phyloP scores from a whole-genome alignment of 2,797 vertebrate species.

The Periophthalmus magnuspinnatus region DNA sequence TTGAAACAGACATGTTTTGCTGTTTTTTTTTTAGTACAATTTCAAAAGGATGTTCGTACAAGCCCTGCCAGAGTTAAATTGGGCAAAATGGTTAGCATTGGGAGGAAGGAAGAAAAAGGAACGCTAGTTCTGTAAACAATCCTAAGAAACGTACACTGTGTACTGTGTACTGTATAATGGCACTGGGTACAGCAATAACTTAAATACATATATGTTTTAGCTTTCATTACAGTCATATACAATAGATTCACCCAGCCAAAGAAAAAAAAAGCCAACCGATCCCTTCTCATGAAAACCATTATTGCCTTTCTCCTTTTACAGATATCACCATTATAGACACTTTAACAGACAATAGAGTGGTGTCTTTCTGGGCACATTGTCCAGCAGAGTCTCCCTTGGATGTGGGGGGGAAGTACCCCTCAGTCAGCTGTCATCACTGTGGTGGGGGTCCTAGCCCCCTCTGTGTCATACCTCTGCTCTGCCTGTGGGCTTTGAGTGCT shows the following conservation, averaged over 20 bases:
- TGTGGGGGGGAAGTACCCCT: not conserved
- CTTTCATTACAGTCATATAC: not conserved
- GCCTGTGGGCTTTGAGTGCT: not conserved
- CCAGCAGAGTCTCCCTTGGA: not conserved
- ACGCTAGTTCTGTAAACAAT: conserved; percentile 1
- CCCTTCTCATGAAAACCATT: not conserved
- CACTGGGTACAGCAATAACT: not conserved
- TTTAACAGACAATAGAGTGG: not conserved
- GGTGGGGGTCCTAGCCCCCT: conserved; percentile 1
- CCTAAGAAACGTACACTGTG: conserved; percentile 2
- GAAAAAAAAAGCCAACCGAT: not conserved
- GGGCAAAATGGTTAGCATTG: conserved; percentile 22
- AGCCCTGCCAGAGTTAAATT: conserved; percentile 19
- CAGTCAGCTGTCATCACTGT: conserved; percentile 4
- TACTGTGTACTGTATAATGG: not conserved
- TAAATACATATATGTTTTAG: not conserved
- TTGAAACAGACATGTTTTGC: conserved; percentile 39
- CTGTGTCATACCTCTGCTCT: not conserved
- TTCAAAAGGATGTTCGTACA: conserved; percentile 31
- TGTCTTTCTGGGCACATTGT: not conserved
- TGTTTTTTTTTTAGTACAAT: conserved; percentile 14
- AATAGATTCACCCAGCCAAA: not conserved
- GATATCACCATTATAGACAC: too few species aligned
- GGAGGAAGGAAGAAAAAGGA: conserved; percentile 9
- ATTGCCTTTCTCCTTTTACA: not conserved